These are phyloP conservation scores for Gobio gobio DNA, from an alignment of 2,113 vertebrate genomes.

Conservation along the genomic window DNA sequence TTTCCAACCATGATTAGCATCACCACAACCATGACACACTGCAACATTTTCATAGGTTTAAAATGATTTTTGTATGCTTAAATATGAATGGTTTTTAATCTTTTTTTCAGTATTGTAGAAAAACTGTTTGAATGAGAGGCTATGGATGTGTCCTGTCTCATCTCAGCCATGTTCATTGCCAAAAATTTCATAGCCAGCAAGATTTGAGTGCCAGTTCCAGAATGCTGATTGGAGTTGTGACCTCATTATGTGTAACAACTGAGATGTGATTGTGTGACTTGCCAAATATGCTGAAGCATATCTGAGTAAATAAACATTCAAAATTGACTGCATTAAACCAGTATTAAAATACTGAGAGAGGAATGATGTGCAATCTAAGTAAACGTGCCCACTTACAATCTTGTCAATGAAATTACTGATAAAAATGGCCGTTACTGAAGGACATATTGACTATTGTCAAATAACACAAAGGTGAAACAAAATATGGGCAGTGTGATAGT, in stretches of 20 bases:
- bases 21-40: background rate
- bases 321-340: background rate
- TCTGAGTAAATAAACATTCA: constrained; percentile 6
- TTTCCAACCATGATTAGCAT: background rate
- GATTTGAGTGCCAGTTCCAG: background rate
- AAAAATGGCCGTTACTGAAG: background rate
- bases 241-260: constrained; percentile 9
- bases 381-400: background rate
- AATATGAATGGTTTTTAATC: background rate
- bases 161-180: background rate
- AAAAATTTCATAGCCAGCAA: background rate
- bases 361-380: background rate
- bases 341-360: background rate
- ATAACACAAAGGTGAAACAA: background rate
- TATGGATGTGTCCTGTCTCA: background rate
- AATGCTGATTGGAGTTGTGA: constrained; percentile 19
- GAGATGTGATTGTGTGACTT: background rate
- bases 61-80: background rate
- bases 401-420: background rate
- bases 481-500: background rate
- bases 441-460: background rate
- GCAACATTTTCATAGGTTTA: background rate
- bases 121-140: background rate
- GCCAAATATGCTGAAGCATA: constrained; percentile 6
- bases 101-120: background rate